Evolutionary conservation across 35 echinoderm and acorn worm genomes (phyloP).

Genomic region (Holothuria glaberrima): DNA sequence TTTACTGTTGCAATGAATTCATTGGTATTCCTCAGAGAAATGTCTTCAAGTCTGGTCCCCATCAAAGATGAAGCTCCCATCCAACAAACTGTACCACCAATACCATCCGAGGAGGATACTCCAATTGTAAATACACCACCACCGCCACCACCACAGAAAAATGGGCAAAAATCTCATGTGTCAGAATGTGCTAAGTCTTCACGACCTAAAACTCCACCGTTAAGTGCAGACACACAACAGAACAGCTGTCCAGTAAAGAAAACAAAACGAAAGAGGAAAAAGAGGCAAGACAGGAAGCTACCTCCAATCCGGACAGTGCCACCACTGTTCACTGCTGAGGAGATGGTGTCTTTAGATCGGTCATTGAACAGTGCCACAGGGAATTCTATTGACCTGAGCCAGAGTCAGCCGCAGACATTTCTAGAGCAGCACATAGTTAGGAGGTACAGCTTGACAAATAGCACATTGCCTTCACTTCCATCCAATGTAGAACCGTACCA

Average conservation of each 20-base stretch:
- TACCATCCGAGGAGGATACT: conserved; percentile 8
- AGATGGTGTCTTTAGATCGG: conserved; percentile 44
- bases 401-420: conserved; percentile 82
- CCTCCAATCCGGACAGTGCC: conserved; percentile 37
- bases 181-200: too few species aligned
- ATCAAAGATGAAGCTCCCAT: conserved; percentile 8
- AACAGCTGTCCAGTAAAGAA: not conserved
- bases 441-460: conserved; percentile 72
- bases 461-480: not conserved
- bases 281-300: conserved; percentile 4
- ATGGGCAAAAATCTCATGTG: not conserved
- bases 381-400: conserved; percentile 54
- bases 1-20: not conserved
- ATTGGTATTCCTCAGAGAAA: conserved; percentile 11
- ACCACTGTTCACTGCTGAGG: conserved; percentile 29
- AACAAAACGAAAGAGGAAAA: conserved; percentile 42
- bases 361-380: conserved; percentile 15
- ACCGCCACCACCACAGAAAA: not conserved
- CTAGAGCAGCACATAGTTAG: conserved; percentile 92
- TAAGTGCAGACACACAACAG: too few species aligned
- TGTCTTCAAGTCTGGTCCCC: conserved; percentile 40
- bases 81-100: not conserved
- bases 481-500: conserved; percentile 44
- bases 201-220: too few species aligned
- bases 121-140: not conserved